A percentile compares a stretch with the other conserved stretches of the same genome.
Conservation (phyloP, 1,140 invertebrate genomes). For the Cydia fagiglandana region DNA sequence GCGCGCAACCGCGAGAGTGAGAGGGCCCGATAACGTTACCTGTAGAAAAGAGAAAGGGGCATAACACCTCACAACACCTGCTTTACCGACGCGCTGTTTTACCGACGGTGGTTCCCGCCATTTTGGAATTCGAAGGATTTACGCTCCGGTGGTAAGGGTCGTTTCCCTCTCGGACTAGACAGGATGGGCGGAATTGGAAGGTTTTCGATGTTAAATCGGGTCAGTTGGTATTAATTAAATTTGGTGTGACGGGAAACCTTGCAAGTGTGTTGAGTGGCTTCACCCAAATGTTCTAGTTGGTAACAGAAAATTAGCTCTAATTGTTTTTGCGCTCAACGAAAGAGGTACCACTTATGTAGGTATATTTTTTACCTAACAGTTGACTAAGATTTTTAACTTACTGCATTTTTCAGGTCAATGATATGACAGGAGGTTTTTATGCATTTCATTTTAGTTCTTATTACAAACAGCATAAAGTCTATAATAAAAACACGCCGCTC, state of each 20-base stretch:
- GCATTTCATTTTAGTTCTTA: too few relatives aligned
- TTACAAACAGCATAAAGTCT: too few relatives aligned
- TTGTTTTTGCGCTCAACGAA: too few relatives aligned
- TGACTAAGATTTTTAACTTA: too few relatives aligned
- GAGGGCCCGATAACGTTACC: constrained; percentile 52
- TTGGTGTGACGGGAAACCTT: constrained; percentile 6
- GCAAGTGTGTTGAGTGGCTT: constrained; percentile 10
- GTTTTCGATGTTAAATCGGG: constrained; percentile 1
- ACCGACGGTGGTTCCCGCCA: constrained; percentile 48
- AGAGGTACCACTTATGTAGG: too few relatives aligned
- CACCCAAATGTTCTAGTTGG: not conserved
- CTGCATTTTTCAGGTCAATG: too few relatives aligned
- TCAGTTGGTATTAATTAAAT: constrained; percentile 31
- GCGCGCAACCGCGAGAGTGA: constrained; percentile 50
- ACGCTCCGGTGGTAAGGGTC: constrained; percentile 49
- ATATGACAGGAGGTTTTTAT: too few relatives aligned
- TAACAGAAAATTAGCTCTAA: not conserved
- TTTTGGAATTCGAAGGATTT: constrained; percentile 68
- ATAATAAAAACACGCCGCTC: too few relatives aligned
- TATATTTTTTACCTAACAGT: too few relatives aligned
- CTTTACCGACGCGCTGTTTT: constrained; percentile 45
- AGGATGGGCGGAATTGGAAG: not conserved
- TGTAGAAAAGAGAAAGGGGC: constrained; percentile 62
- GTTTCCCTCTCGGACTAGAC: not conserved
- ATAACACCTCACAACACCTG: constrained; percentile 56